These are phyloP conservation scores for Hydractinia echinata DNA, from an alignment of 30 jellyfish, hydroid and myxozoan genomes.

Conservation along the genomic window DNA sequence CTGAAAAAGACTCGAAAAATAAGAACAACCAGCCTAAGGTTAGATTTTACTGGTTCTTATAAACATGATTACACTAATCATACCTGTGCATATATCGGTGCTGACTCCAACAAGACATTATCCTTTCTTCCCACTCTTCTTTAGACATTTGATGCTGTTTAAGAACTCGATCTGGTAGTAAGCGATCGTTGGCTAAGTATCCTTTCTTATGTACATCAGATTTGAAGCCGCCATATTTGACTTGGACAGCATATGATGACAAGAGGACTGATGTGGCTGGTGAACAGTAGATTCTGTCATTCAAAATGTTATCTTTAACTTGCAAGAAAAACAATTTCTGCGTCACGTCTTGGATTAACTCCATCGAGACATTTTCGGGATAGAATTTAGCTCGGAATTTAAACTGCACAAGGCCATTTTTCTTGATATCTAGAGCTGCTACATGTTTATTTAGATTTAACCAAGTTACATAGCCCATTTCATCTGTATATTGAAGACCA, in stretches of 20 bases:
- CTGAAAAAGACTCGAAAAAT: too few species aligned
- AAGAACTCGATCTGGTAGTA: constrained; percentile 80
- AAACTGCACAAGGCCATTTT: constrained; percentile 75
- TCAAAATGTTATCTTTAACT: constrained; percentile 74
- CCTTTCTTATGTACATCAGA: constrained; percentile 62
- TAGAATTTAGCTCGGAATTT: constrained; percentile 83
- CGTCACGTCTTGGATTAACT: constrained; percentile 89
- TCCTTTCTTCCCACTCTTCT: constrained; percentile 92
- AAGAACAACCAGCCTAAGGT: too few species aligned
- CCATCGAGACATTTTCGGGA: constrained; percentile 97
- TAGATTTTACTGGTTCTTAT: too few species aligned
- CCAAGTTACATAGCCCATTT: constrained; percentile 80
- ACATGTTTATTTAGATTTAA: constrained; percentile 82
- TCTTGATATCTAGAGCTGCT: constrained; percentile 77
- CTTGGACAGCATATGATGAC: constrained; percentile 95
- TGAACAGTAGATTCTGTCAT: constrained; percentile 87
- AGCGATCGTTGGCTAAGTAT: constrained; percentile 71
- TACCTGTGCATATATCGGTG: constrained; percentile 73
- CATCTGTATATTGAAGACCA: constrained; percentile 86
- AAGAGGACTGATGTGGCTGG: constrained; percentile 96
- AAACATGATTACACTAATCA: background rate
- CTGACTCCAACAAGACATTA: constrained; percentile 92
- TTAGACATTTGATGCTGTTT: constrained; percentile 88
- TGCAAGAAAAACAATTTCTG: constrained; percentile 74
- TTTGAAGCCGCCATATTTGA: constrained; percentile 68